Evolutionary conservation across 2,888 invertebrate species (phyloP).

Genomic region (Drosophila seclusa): DNA sequence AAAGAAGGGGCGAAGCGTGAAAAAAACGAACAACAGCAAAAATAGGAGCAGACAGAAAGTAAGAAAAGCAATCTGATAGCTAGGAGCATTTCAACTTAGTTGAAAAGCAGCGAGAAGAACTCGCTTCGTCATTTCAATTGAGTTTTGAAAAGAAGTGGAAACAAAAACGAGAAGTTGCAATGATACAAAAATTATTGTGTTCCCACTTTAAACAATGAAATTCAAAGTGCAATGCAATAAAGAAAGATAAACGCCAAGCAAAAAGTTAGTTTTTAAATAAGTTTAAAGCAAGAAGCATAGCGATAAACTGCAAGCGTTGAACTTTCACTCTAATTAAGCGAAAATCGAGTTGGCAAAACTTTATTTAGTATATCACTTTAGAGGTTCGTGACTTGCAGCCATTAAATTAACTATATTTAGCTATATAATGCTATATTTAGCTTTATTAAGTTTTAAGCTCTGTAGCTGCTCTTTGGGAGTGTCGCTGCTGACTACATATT

Average conservation of each 20-base stretch:
- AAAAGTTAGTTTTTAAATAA: background rate
- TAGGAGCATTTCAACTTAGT: background rate
- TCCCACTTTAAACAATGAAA: background rate
- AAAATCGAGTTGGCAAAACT: background rate
- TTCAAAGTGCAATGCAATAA: background rate
- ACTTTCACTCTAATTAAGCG: background rate
- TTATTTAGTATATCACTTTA: background rate
- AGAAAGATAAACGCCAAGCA: background rate
- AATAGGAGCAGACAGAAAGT: background rate
- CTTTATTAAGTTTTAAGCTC: background rate
- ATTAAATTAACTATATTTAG: background rate
- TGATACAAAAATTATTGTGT: background rate
- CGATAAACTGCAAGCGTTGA: background rate
- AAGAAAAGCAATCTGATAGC: background rate
- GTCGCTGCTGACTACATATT: slow-evolving; percentile 28
- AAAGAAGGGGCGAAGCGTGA: background rate
- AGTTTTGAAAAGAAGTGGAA: background rate
- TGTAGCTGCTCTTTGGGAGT: background rate
- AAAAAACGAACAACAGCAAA: background rate
- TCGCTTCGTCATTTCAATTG: background rate
- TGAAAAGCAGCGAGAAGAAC: background rate
- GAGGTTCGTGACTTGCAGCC: background rate
- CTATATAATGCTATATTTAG: background rate
- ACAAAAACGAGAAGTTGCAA: background rate
- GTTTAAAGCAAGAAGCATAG: background rate